Percentiles rank a stretch among this genome's conserved stretches.
Conservation (phyloP, 2,888 invertebrate species). For the Orgyia antiqua region DNA sequence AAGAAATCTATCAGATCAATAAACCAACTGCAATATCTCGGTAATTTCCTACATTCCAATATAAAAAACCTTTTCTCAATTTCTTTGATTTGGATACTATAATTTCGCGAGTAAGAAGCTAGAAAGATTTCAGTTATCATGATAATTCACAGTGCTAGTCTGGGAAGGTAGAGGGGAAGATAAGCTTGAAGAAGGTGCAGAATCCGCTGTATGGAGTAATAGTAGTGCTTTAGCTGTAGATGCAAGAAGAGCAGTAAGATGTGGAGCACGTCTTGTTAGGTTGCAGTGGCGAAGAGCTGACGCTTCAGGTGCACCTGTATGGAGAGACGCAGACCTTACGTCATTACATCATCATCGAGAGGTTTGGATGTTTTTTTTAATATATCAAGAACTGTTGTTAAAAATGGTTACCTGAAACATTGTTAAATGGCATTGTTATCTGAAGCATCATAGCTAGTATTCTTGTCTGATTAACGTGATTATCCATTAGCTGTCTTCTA, state of each 20-base stretch:
- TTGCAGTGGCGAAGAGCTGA: constrained; percentile 67
- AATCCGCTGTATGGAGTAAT: constrained; percentile 71
- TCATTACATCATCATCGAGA: constrained; percentile 66
- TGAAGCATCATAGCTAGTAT: too few species aligned
- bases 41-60: too few species aligned
- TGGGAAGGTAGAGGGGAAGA: constrained; percentile 69
- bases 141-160: constrained; percentile 63
- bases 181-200: constrained; percentile 49
- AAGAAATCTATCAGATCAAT: too few species aligned
- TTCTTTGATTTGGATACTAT: too few species aligned
- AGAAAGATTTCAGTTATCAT: too few species aligned
- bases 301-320: constrained; percentile 38
- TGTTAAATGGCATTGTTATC: too few species aligned
- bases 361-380: constrained; percentile 29
- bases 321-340: constrained; percentile 69
- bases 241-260: constrained; percentile 62
- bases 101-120: not conserved
- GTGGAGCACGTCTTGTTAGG: constrained; percentile 63
- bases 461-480: too few species aligned
- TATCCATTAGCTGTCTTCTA: too few species aligned
- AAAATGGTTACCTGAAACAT: too few species aligned
- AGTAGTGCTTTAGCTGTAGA: constrained; percentile 66
- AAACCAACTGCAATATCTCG: too few species aligned
- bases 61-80: too few species aligned
- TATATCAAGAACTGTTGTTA: too few species aligned